A percentile compares a stretch with the other conserved stretches of the same genome.
Conservation (phyloP, 2,888 invertebrate genomes). For the Tipula confusa region DNA sequence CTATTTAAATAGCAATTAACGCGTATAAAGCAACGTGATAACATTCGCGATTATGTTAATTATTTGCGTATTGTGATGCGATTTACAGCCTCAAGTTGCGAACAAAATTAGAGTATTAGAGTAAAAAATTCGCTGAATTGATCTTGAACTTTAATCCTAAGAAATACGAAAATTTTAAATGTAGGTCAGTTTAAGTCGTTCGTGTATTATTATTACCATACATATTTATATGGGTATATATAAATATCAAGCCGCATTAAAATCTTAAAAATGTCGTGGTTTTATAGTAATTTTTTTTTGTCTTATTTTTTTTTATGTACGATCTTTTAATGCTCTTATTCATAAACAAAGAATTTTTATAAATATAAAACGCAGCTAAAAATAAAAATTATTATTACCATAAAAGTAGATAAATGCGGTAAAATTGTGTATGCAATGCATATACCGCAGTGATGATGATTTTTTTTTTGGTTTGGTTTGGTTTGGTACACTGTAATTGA, state of each 20-base stretch:
- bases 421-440: background rate
- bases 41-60: background rate
- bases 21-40: background rate
- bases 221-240: background rate
- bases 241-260: background rate
- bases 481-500: background rate
- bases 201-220: background rate
- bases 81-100: background rate
- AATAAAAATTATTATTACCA: constrained; percentile 5
- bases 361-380: background rate
- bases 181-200: background rate
- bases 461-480: background rate
- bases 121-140: background rate
- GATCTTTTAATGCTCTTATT: background rate
- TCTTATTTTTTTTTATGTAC: no score
- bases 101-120: background rate
- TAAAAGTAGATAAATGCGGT: constrained; percentile 20
- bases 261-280: background rate
- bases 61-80: background rate
- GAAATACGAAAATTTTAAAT: background rate
- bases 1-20: background rate
- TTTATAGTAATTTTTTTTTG: background rate
- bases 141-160: background rate
- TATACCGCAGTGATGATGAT: background rate
- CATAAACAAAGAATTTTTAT: background rate